Evolutionary conservation across 92 coral and sea anemone species (phyloP), one percentile per base, ranked within the genome.

Genomic region (Parazoanthus atlanticus): DNA sequence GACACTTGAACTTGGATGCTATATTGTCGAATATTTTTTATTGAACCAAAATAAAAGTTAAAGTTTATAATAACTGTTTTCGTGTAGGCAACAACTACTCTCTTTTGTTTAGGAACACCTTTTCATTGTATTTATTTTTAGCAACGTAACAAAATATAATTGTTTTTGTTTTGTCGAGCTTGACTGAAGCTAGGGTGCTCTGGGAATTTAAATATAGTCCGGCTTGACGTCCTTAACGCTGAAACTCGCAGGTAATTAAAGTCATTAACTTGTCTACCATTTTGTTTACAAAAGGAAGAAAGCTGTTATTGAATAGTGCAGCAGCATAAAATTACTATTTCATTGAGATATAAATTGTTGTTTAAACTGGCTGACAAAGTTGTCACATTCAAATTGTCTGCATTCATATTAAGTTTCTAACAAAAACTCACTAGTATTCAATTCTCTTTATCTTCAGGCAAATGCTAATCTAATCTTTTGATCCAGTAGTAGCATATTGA

Each of bases 381-480:
- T 81, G 74, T 56, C 85, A 81, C 52, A 81, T 36, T 12, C 25
- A 61, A 23, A 81, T 12, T 33, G 74, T 31, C 71, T 34, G 49
- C 72, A 33, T 80, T 33, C 6, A 46, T 43, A 43, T 79, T 30
- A 43, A 31, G 34, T 26, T 43, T 25, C 36, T 1, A 47, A 74
- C 26, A 33, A 25, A 33, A 74, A 32, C 69, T 75, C n/a, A 33
- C 52, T 36, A n/a, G 49, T 13, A 36, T 75, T 46, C 38, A 32
- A n/a, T 58, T 33, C 17, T 54, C 47, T 32, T 81, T 76, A 34
- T 54, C 36, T 81, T 58, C 30, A 58, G 74, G 31, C 41, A 65
- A 81, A 33, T 81, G 41, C 85, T 81, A 58, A 81, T 58, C 47
- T 65, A 76, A 58, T 81, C 85, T 81, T 61, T 56, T 81, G 85